A percentile compares a stretch with the other conserved stretches of the same genome.
Evolutionary conservation across 2,888 invertebrate species (phyloP).

Genomic region (Lutraria lutraria): DNA sequence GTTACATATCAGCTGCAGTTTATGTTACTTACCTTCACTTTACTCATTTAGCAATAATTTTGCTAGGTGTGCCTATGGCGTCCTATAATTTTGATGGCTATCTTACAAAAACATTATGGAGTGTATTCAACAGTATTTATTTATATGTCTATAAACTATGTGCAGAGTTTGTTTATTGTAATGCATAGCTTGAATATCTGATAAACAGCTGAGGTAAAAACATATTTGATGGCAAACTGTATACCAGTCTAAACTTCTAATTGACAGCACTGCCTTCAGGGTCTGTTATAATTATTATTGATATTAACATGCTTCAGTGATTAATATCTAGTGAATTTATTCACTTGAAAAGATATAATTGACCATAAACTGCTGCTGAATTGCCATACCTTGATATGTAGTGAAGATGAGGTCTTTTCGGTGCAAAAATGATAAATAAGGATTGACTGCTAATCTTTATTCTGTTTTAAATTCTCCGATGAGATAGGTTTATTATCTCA

Average conservation of each 20-base stretch:
- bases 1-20: too few relatives aligned
- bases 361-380: neutral
- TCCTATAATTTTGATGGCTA: neutral
- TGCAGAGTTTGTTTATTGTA: conserved; percentile 3
- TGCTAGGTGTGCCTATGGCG: neutral
- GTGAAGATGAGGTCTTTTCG: too few relatives aligned
- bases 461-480: too few relatives aligned
- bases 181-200: neutral
- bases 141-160: neutral
- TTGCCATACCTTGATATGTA: neutral
- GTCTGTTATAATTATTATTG: neutral
- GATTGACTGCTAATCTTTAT: too few relatives aligned
- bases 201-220: neutral
- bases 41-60: neutral
- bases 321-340: neutral
- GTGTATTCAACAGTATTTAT: neutral
- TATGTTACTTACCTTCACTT: too few relatives aligned
- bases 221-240: neutral
- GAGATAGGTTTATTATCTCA: too few relatives aligned
- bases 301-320: neutral
- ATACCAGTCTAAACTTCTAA: neutral
- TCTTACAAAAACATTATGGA: neutral
- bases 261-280: conserved; percentile 10
- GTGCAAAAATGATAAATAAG: too few relatives aligned
- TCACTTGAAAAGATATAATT: neutral